Percentiles rank a stretch among this genome's conserved stretches.
phyloP scores from a whole-genome alignment of 2,113 vertebrate species.

The Chaetodon auriga region DNA sequence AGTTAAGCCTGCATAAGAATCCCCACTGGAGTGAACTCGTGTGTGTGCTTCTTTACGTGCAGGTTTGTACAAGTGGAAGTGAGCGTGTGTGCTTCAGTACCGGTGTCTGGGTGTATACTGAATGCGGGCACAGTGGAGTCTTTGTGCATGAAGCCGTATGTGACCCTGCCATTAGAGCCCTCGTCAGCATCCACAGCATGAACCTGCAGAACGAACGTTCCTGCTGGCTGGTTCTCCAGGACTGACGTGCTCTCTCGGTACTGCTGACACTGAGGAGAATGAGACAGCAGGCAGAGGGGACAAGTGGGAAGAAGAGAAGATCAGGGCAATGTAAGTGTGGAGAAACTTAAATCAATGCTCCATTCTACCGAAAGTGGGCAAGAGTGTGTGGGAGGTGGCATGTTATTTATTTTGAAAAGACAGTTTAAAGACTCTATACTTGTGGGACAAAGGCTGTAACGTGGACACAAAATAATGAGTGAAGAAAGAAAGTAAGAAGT shows the following conservation, averaged over 20 bases:
- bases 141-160: constrained; percentile 92
- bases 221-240: constrained; percentile 90
- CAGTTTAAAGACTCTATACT: constrained; percentile 1
- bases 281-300: background rate
- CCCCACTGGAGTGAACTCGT: background rate
- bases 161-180: constrained; percentile 90
- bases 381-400: constrained; percentile 24
- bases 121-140: constrained; percentile 89
- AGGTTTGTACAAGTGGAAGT: background rate
- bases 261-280: constrained; percentile 86
- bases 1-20: background rate
- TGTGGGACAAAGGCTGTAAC: background rate
- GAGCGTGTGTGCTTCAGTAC: constrained; percentile 71
- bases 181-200: constrained; percentile 91
- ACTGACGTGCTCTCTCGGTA: constrained; percentile 89
- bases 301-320: constrained; percentile 17
- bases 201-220: constrained; percentile 89
- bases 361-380: constrained; percentile 2
- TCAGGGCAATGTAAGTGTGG: background rate
- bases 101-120: constrained; percentile 90
- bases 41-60: rapidly evolving
- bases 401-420: constrained; percentile 19
- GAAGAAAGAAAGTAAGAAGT: background rate
- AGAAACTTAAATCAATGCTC: constrained; percentile 17
- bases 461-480: background rate